Conservation (phyloP, 2,113 vertebrate species). For the Eretmodus cyanostictus region DNA sequence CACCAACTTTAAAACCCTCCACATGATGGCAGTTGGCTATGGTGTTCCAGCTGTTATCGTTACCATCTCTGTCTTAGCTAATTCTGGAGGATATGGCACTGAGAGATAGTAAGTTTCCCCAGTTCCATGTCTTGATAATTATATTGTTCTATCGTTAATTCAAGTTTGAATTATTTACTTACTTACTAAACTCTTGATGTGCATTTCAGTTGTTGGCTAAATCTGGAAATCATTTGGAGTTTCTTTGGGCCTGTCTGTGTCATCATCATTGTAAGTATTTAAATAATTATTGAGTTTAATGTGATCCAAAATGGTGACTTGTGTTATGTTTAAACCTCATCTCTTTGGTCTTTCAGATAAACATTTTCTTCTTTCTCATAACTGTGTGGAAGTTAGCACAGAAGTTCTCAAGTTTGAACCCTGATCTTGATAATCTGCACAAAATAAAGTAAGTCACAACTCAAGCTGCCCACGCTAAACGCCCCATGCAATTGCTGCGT, state of each 20-base stretch:
- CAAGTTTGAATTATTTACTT: background rate
- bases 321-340: background rate
- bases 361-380: constrained; percentile 77
- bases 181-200: background rate
- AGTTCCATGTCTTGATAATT: background rate
- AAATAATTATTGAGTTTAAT: background rate
- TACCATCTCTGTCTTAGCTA: constrained; percentile 57
- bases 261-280: constrained; percentile 71
- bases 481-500: background rate
- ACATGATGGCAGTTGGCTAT: constrained; percentile 77
- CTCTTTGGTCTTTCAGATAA: constrained; percentile 60
- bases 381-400: constrained; percentile 77
- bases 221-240: constrained; percentile 71
- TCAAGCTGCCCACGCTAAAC: background rate
- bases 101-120: constrained; percentile 61
- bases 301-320: background rate
- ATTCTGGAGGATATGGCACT: constrained; percentile 73
- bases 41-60: constrained; percentile 78
- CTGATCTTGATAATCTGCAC: constrained; percentile 72
- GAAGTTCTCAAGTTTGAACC: constrained; percentile 81
- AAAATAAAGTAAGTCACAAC: constrained; percentile 71
- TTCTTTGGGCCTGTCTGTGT: constrained; percentile 75
- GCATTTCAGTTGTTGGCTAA: constrained; percentile 78
- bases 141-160: background rate
- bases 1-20: constrained; percentile 62